Conservation (phyloP, 2,113 vertebrate species). For the Pithys albifrons region DNA sequence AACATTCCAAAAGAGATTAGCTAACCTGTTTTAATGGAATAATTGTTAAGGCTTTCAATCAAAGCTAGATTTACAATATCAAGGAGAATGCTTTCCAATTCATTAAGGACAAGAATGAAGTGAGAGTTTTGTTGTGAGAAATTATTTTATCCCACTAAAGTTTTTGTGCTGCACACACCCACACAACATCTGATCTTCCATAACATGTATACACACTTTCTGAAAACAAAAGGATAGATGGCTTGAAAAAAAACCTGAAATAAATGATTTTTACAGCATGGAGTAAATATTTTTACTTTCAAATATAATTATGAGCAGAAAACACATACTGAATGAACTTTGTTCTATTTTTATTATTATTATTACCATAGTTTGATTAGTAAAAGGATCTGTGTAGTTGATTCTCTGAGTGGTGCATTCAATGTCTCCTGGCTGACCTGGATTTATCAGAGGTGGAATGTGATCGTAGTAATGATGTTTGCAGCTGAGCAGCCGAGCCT, state of each 20-base stretch:
- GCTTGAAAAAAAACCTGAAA: neutral
- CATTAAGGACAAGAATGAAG: neutral
- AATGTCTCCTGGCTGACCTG: slow-evolving; percentile 78
- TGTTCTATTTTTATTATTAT: neutral
- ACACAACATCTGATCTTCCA: neutral
- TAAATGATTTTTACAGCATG: neutral
- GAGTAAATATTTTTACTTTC: neutral
- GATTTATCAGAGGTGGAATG: slow-evolving; percentile 83
- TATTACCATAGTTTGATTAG: slow-evolving; percentile 84
- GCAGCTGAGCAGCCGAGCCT: slow-evolving; percentile 89
- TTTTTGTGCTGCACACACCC: neutral
- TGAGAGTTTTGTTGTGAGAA: neutral
- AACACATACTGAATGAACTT: neutral
- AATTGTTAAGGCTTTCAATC: neutral
- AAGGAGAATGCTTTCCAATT: neutral
- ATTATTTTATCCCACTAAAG: neutral
- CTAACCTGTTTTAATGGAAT: neutral
- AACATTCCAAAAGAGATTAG: neutral
- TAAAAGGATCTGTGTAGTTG: slow-evolving; percentile 87
- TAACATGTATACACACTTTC: neutral
- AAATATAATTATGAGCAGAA: neutral
- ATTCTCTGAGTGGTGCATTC: slow-evolving; percentile 82
- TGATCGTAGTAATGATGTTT: slow-evolving; percentile 87
- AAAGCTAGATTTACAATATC: neutral
- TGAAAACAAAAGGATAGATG: neutral